Percentiles rank a stretch among this genome's conserved stretches.
Conservation (phyloP, 2,797 vertebrate genomes). For the Urosaurus nigricauda region DNA sequence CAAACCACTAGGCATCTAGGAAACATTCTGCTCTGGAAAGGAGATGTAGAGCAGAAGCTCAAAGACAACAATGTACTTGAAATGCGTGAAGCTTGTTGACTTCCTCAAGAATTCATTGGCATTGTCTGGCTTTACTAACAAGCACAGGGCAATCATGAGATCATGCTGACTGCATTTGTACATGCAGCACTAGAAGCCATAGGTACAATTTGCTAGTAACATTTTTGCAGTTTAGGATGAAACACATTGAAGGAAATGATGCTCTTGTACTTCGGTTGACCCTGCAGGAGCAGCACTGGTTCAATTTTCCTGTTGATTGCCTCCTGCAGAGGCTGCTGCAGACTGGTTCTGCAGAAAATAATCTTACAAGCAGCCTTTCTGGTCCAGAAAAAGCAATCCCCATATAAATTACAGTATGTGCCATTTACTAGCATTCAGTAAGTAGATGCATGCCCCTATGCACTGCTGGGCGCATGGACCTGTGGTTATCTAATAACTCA, state of each 20-base stretch:
- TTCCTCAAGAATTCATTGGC: background rate
- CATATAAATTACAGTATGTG: slow-evolving; percentile 57
- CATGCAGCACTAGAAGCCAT: background rate
- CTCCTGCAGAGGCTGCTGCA: background rate
- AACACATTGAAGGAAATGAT: background rate
- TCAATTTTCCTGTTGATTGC: background rate
- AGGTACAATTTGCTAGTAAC: background rate
- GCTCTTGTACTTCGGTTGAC: background rate
- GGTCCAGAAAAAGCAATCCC: slow-evolving; percentile 43
- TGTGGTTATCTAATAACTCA: background rate
- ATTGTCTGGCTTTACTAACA: background rate
- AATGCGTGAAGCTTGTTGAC: background rate
- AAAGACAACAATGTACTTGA: slow-evolving; percentile 1
- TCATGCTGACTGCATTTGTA: background rate
- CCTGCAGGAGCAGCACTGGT: background rate
- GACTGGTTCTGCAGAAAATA: background rate
- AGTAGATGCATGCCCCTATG: slow-evolving; percentile 40
- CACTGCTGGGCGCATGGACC: background rate
- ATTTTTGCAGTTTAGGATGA: background rate
- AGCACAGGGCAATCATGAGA: background rate
- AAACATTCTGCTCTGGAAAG: background rate
- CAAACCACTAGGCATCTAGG: background rate
- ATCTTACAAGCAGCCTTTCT: slow-evolving; percentile 20
- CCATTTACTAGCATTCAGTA: slow-evolving; percentile 56
- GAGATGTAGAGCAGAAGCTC: background rate